Base-by-base conservation (phyloP, 2,888 invertebrate genomes). In the Stegophylla sp. region DNA sequence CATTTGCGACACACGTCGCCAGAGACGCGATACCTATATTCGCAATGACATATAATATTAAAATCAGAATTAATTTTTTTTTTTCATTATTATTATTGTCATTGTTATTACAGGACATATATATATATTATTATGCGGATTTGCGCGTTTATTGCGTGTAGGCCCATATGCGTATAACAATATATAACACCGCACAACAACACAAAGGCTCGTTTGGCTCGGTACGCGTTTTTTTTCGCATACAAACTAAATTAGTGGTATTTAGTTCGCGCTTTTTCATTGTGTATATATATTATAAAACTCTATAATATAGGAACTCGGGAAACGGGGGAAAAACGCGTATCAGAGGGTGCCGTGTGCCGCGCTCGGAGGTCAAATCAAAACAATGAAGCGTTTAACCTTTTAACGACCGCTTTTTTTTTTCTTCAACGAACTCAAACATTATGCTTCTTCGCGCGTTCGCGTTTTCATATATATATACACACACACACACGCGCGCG, bases 331-430 rank as follows among this genome's bases (percentile, higher is more conserved):
- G 64, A 20, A 20, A 34, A 59, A 43, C 43, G 26, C 61, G 0
- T 12, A 61, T n/a, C 12, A 26, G 17, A 28, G 10, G 12, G 56
- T 34, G 34, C 7, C 10, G 23, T n/a, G 56, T n/a, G 56, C 10
- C 17, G 41, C 53, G 71, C 9, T 23, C 45, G 17, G 23, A 56
- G 23, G 74, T 61, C 61, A 34, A 23, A 53, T 4, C 53, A 4
- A 34, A 45, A 74, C 61, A 74, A 74, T 63, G 74, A 61, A 48
- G 17, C 61, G 48, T 48, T 63, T 63, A 61, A 74, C 74, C 48
- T 74, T 74, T 63, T 63, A 20, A 48, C 45, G 74, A 74, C 45
- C n/a, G n/a, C n/a, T n/a, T 74, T 74, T 74, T 72, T 56, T 34
- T 34, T 34, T 34, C 7, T 34, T 34, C 34, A 7, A 3, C 17